phyloP scores from a whole-genome alignment of 1,140 invertebrate species.

The Plectrocnemia conspersa region DNA sequence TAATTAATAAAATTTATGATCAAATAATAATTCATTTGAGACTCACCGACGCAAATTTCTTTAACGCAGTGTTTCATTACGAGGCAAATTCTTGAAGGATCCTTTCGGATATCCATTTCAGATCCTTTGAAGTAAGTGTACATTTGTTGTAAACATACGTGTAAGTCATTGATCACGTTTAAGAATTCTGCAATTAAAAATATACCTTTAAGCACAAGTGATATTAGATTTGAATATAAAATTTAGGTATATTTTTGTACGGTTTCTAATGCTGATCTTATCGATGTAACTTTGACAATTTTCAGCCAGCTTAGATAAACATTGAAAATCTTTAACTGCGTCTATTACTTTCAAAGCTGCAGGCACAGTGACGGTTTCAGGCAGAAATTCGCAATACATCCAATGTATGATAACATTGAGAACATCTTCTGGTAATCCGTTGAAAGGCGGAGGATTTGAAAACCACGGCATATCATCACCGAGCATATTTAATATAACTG shows the following conservation, averaged over 20 bases:
- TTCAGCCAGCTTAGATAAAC: slow-evolving; percentile 50
- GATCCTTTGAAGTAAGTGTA: slow-evolving; percentile 49
- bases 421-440: slow-evolving; percentile 51
- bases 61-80: slow-evolving; percentile 55
- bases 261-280: slow-evolving; percentile 56
- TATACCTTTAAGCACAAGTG: neutral
- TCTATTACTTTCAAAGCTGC: slow-evolving; percentile 51
- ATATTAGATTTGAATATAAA: neutral
- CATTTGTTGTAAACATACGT: slow-evolving; percentile 52
- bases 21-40: neutral
- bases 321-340: slow-evolving; percentile 43
- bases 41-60: slow-evolving; percentile 52
- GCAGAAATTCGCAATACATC: slow-evolving; percentile 58
- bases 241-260: slow-evolving; percentile 39
- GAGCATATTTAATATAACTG: slow-evolving; percentile 51
- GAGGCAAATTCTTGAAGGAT: slow-evolving; percentile 55
- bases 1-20: neutral
- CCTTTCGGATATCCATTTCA: slow-evolving; percentile 21
- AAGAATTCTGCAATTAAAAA: slow-evolving; percentile 53
- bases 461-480: slow-evolving; percentile 52
- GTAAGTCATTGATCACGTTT: slow-evolving; percentile 55
- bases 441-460: slow-evolving; percentile 46
- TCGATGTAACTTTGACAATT: slow-evolving; percentile 55
- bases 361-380: slow-evolving; percentile 50
- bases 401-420: slow-evolving; percentile 55